Percentiles rank a stretch among this genome's conserved stretches.
These are phyloP conservation scores for Todus mexicanus DNA, from an alignment of 2,797 vertebrate genomes.

Conservation along the genomic window DNA sequence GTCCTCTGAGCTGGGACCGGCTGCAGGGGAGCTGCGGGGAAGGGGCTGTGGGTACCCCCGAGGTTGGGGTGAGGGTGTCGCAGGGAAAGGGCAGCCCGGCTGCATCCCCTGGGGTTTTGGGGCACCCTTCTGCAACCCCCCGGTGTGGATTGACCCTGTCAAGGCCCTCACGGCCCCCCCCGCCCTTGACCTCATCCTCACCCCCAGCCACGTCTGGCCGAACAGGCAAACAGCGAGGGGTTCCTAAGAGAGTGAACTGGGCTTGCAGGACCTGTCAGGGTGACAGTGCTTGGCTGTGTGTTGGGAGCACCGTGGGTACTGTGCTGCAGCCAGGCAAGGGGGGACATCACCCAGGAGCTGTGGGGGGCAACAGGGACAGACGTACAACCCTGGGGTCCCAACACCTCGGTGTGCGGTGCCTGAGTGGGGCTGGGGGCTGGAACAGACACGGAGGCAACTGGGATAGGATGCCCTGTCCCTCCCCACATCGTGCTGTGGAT, in stretches of 20 bases:
- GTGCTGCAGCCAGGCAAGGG: neutral
- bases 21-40: neutral
- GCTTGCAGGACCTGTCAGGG: neutral
- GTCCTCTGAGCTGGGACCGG: neutral
- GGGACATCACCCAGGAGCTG: neutral
- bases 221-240: neutral
- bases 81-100: neutral
- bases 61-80: neutral
- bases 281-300: neutral
- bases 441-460: fast-evolving
- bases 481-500: fast-evolving
- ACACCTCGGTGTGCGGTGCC: fast-evolving
- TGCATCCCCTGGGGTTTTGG: neutral
- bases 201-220: fast-evolving
- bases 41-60: neutral
- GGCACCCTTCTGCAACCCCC: fast-evolving
- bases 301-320: neutral
- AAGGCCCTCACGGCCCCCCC: neutral
- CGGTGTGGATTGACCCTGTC: neutral
- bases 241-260: neutral
- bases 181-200: neutral
- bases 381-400: neutral
- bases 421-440: neutral
- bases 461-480: fast-evolving
- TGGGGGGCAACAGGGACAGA: fast-evolving